phyloP scores from a whole-genome alignment of 1,140 invertebrate species.

The Eurytemora carolleeae region DNA sequence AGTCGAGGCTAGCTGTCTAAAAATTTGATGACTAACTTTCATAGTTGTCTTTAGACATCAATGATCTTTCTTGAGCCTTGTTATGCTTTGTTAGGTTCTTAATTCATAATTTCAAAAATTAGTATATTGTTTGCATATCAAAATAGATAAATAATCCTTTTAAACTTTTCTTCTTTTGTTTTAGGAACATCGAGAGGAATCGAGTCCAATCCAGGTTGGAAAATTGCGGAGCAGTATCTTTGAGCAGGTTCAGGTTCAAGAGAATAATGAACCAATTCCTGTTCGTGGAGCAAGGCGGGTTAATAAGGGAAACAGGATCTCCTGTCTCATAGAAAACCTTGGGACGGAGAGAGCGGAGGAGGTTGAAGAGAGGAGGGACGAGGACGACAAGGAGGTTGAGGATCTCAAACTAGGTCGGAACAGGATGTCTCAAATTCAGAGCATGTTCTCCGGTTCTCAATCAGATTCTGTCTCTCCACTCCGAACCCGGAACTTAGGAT shows the following conservation, averaged over 20 bases:
- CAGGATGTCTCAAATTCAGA: not conserved
- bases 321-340: not conserved
- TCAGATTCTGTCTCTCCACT: not conserved
- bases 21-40: too few relatives aligned
- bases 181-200: too few relatives aligned
- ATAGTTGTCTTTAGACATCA: too few relatives aligned
- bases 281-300: not conserved
- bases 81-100: too few relatives aligned
- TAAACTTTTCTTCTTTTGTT: too few relatives aligned
- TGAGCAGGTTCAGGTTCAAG: not conserved
- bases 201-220: not conserved
- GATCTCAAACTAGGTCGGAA: not conserved
- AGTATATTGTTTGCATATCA: too few relatives aligned
- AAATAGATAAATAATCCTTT: too few relatives aligned
- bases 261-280: not conserved
- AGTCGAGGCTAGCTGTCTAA: too few relatives aligned
- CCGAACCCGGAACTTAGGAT: not conserved
- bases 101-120: too few relatives aligned
- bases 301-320: not conserved
- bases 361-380: not conserved
- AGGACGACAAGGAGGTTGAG: not conserved
- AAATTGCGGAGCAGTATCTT: not conserved
- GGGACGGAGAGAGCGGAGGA: not conserved
- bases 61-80: too few relatives aligned
- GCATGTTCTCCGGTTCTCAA: not conserved